Base-by-base conservation (phyloP, 1,140 invertebrate species). In the Heliothis virescens region DNA sequence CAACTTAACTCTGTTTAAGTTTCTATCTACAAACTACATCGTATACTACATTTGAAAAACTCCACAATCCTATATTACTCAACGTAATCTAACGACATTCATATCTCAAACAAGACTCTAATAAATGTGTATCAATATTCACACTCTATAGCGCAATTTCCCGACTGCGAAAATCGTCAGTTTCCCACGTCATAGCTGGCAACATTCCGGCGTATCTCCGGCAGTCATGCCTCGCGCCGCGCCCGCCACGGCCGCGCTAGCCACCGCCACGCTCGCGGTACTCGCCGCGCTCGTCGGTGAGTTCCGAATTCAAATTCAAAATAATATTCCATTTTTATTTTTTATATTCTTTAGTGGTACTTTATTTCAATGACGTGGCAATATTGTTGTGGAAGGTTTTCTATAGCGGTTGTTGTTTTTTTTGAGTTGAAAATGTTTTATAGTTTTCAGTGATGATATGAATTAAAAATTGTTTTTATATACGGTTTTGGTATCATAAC, bases 281-380 rank as follows among this genome's bases (percentile, higher is more conserved):
- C 83, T 91, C 82, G 79, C 86, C 82, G 82, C 91, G 75, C 79
- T 91, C 84, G 90, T 85, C 87, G 91, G 92, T 94, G 89, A 94
- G 92, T 91, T 84, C 59, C 34, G 72, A 76, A 26, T 79, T 55
- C 82, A 52, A 80, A 74, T 80, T 60, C 78, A 41, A 9, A 55
- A 10, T 53, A 18, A 15, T 1, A 16, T 52, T 13, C 15, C 4
- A 48, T 47, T 41, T 65, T 34, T 65, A 34, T 18, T 48, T 65
- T 12, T 47, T 65, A 18, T 48, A n/a, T n/a, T n/a, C n/a, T 48
- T 10, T 13, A n/a, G 18, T 34, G 4, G 21, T 62, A n/a, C 47
- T 47, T 48, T 16, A 13, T 47, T 65, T 41, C 21, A 16, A 13
- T 18, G 3, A 29, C 9, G 21, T 26, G 57, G 55, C 7, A 57